Conservation (phyloP, 2,888 invertebrate genomes). For the Drosophila rubida region DNA sequence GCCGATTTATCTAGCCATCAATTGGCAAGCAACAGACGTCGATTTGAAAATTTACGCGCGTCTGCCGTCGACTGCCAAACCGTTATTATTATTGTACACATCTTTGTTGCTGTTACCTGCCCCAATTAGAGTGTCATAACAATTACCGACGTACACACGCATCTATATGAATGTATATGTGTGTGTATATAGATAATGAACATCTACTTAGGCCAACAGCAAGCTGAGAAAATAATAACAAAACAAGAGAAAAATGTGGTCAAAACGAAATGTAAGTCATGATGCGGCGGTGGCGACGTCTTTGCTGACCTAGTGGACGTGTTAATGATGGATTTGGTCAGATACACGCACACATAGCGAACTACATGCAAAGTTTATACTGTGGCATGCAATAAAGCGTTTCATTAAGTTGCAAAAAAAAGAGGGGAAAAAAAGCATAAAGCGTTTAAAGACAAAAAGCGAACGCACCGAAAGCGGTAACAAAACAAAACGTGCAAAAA, state of each 20-base stretch:
- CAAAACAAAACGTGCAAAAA: constrained; percentile 45
- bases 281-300: constrained; percentile 44
- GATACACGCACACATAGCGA: constrained; percentile 42
- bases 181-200: constrained; percentile 45
- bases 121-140: constrained; percentile 77
- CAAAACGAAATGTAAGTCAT: constrained; percentile 61
- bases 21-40: constrained; percentile 45
- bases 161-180: constrained; percentile 2
- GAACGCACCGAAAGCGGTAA: constrained; percentile 31
- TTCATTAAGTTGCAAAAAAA: constrained; percentile 64
- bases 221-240: constrained; percentile 44
- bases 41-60: constrained; percentile 62
- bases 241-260: constrained; percentile 31
- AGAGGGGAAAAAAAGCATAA: constrained; percentile 35
- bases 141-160: constrained; percentile 52
- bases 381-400: constrained; percentile 62
- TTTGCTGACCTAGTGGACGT: constrained; percentile 72
- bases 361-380: constrained; percentile 15
- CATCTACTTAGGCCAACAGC: constrained; percentile 49
- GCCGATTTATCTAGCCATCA: constrained; percentile 46
- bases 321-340: constrained; percentile 77
- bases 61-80: constrained; percentile 51
- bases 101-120: constrained; percentile 40
- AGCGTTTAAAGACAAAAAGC: constrained; percentile 27
- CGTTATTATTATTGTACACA: constrained; percentile 4